phyloP scores from a whole-genome alignment of 1,140 invertebrate genomes.

The Scaptomyza montana region DNA sequence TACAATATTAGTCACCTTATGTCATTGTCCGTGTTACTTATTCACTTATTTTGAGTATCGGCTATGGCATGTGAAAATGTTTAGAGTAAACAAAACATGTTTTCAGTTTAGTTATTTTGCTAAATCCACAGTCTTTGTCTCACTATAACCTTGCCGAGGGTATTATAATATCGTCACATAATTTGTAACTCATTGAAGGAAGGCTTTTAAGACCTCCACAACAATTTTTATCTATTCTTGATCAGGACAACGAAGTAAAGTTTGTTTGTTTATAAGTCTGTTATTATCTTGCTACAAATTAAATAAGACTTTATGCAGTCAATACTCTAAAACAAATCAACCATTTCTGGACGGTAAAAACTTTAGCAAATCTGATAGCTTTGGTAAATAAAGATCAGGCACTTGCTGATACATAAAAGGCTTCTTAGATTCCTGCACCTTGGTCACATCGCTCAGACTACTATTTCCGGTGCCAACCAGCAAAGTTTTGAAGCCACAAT shows the following conservation, averaged over 20 bases:
- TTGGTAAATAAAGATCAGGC: constrained; percentile 49
- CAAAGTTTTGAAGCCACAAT: constrained; percentile 63
- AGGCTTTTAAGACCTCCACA: background rate
- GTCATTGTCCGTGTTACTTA: background rate
- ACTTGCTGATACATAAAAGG: constrained; percentile 48
- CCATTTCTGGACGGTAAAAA: constrained; percentile 50
- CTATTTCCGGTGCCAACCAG: constrained; percentile 57
- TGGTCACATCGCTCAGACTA: constrained; percentile 29
- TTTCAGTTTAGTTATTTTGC: constrained; percentile 31
- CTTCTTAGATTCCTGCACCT: constrained; percentile 25
- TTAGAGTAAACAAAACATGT: constrained; percentile 60
- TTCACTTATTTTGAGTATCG: constrained; percentile 7
- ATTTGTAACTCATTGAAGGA: constrained; percentile 1
- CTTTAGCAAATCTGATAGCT: constrained; percentile 43
- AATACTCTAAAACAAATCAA: constrained; percentile 17
- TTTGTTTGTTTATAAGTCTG: no score
- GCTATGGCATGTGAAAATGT: constrained; percentile 57
- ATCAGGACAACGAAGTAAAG: constrained; percentile 1
- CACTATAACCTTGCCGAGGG: background rate
- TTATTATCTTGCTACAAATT: no score
- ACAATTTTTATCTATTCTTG: constrained; percentile 1
- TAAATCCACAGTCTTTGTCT: constrained; percentile 57
- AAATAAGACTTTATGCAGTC: no score
- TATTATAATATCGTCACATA: constrained; percentile 3
- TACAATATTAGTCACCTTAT: background rate